A percentile compares a stretch with the other conserved stretches of the same genome.
Conservation (phyloP, 2,888 invertebrate species). For the Anthoptus insignis region DNA sequence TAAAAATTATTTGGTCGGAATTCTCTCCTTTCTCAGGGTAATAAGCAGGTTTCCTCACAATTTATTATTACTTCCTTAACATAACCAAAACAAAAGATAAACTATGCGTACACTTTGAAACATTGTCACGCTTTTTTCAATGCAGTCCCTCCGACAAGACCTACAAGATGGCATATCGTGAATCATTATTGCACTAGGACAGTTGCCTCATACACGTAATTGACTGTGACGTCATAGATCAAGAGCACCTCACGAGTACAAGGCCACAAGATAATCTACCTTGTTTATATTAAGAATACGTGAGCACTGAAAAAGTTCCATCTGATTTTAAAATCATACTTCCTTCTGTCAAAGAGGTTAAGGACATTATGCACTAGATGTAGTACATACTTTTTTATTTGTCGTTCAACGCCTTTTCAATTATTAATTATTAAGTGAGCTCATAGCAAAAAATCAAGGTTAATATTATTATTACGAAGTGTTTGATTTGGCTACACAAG, state of each 20-base stretch:
- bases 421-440: too few relatives aligned
- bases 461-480: too few relatives aligned
- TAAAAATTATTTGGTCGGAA: too few relatives aligned
- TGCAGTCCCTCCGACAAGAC: neutral
- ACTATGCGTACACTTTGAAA: too few relatives aligned
- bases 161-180: neutral
- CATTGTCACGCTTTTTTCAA: neutral
- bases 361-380: neutral
- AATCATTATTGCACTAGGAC: neutral
- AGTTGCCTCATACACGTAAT: constrained; percentile 11
- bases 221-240: constrained; percentile 47
- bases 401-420: too few relatives aligned
- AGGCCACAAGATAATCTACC: constrained; percentile 28
- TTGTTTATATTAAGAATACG: constrained; percentile 25
- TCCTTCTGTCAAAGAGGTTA: neutral
- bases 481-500: too few relatives aligned
- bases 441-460: too few relatives aligned
- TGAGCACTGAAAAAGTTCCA: constrained; percentile 38
- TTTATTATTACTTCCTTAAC: too few relatives aligned
- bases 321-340: constrained; percentile 21
- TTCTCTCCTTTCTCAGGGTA: too few relatives aligned
- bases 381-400: too few relatives aligned
- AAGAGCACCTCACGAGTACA: constrained; percentile 34
- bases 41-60: too few relatives aligned
- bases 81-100: too few relatives aligned